Evolutionary conservation across 2,797 vertebrate genomes (phyloP), one percentile per base, ranked within the genome.

Genomic region (Selene dorsalis): DNA sequence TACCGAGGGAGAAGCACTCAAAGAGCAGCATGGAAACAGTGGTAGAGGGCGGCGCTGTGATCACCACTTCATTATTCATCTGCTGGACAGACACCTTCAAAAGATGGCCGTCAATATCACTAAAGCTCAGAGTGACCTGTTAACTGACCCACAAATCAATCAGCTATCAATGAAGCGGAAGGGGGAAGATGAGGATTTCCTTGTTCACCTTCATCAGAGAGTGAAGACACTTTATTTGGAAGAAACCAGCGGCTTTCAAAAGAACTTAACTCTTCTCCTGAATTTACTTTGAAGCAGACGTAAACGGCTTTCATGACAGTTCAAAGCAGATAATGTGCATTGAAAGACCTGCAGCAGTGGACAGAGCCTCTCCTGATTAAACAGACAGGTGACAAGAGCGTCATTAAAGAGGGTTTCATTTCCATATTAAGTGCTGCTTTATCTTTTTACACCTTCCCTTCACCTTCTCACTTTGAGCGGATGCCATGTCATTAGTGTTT

Each of bases 31-130:
- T 30, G 35, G 39, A 66, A 50, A 55, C 11, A 47, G 26, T 30
- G 43, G 50, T 0, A 18, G 30, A 61, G 43, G 39, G 26, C 56
- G 6, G n/a, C 13, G 4, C 47, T n/a, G 65, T 24, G 43, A 82
- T 74, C 60, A 75, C 9, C 65, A 77, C 73, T 74, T 67, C 17
- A 56, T 77, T 32, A 80, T 80, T 82, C 60, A 80, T 84, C 38
- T 53, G 67, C 66, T 50, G 62, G 71, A 75, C 38, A 17, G 48
- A 56, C 56, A 76, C 43, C 73, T 65, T 79, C 52, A 82, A 62
- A 76, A 77, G 50, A 63, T 35, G 2, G 16, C 58, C 13, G 45
- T 82, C 73, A 56, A 68, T 26, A 39, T 6, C 57, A 55, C 24
- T 22, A 17, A 71, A 60, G 59, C 43, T 80, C 62, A 41, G 26